phyloP scores from a whole-genome alignment of 2,888 invertebrate species.

The Pardosa pseudoannulata region DNA sequence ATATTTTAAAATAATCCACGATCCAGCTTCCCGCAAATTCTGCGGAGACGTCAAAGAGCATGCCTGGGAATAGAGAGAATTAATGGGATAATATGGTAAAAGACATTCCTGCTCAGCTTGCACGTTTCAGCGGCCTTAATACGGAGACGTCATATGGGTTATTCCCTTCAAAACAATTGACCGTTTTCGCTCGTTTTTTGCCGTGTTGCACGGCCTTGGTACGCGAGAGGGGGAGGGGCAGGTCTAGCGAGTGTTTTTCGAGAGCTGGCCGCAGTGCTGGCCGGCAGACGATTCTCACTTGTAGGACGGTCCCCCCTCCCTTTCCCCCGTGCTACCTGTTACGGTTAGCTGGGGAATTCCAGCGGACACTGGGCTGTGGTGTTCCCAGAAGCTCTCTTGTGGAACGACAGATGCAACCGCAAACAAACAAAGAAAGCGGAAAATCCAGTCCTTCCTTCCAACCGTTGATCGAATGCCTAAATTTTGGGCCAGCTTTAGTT shows the following conservation, averaged over 20 bases:
- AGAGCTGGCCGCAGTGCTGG: not conserved
- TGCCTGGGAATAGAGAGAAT: not conserved
- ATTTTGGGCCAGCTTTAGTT: not conserved
- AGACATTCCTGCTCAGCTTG: not conserved
- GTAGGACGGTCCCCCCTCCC: not conserved
- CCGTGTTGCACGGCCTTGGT: slow-evolving; percentile 6
- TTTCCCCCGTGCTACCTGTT: not conserved
- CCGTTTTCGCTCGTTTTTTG: not conserved
- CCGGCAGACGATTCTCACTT: not conserved
- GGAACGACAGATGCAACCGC: slow-evolving; percentile 4
- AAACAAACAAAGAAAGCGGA: slow-evolving; percentile 16
- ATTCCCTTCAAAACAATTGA: slow-evolving; percentile 11
- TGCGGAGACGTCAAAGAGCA: not conserved
- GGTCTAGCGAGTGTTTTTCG: not conserved
- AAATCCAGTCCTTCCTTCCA: slow-evolving; percentile 15
- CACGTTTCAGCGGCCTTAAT: not conserved
- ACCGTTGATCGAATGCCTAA: not conserved
- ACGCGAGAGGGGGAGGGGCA: not conserved
- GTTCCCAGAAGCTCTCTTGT: slow-evolving; percentile 12
- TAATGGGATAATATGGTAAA: not conserved
- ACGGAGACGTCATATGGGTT: slow-evolving; percentile 2
- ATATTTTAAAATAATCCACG: no score
- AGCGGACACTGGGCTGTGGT: not conserved
- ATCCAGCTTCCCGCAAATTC: no score
- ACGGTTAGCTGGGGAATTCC: slow-evolving; percentile 3